These are phyloP conservation scores for Anoncus sp. DNA, from an alignment of 2,888 invertebrate species.

Conservation along the genomic window DNA sequence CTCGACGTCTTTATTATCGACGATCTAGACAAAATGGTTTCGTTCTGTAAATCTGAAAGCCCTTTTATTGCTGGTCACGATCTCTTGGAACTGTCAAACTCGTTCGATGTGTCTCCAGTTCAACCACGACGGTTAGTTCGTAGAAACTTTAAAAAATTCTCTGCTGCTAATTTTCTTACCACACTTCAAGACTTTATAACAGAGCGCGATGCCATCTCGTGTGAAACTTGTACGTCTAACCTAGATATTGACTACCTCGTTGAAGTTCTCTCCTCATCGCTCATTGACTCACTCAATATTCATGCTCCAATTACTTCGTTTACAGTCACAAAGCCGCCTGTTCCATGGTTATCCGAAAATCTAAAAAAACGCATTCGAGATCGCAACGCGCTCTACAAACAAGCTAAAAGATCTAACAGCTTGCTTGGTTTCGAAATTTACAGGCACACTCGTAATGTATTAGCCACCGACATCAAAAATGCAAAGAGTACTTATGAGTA, in stretches of 20 bases:
- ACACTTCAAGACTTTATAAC: background rate
- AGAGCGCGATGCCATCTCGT: background rate
- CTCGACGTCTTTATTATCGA: slow-evolving; percentile 2
- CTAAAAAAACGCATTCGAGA: background rate
- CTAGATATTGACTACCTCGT: background rate
- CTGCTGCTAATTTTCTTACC: background rate
- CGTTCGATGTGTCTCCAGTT: background rate
- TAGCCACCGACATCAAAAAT: background rate
- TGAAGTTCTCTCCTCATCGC: background rate
- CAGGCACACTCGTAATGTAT: background rate
- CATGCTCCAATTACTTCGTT: background rate
- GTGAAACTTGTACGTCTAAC: background rate
- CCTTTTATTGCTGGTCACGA: slow-evolving; percentile 21
- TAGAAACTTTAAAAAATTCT: background rate
- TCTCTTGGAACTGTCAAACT: background rate
- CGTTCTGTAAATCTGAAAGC: background rate
- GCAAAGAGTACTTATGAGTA: background rate
- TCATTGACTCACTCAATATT: background rate
- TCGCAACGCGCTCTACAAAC: background rate
- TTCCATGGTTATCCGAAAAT: background rate
- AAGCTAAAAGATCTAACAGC: background rate
- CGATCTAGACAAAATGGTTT: background rate
- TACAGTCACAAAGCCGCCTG: background rate
- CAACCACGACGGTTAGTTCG: background rate
- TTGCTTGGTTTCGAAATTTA: background rate